phyloP scores from a whole-genome alignment of 1,140 invertebrate species.

The Megalonaias nervosa region DNA sequence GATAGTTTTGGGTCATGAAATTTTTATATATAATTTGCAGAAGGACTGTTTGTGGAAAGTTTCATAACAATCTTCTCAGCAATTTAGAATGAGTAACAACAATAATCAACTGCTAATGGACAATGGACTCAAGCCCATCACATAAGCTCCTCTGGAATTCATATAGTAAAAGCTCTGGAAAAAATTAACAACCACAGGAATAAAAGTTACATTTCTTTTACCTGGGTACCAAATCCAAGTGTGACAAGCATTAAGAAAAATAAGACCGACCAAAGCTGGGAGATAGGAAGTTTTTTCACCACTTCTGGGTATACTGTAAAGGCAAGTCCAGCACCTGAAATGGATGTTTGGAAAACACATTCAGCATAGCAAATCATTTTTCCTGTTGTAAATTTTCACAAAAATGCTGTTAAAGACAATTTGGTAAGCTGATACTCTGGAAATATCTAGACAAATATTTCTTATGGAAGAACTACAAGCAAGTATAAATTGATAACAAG shows the following conservation, averaged over 20 bases:
- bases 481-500: no score
- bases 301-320: constrained; percentile 92
- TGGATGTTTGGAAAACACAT: background rate
- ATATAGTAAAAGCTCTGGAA: background rate
- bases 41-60: no score
- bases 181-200: background rate
- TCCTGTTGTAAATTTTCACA: no score
- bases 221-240: constrained; percentile 91
- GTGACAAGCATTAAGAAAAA: constrained; percentile 96
- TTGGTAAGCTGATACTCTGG: no score
- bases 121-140: background rate
- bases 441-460: no score
- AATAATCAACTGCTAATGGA: background rate
- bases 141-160: background rate
- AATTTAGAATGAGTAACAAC: background rate
- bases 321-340: constrained; percentile 84
- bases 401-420: no score
- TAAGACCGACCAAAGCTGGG: constrained; percentile 86
- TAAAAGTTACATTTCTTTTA: constrained; percentile 68
- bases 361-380: no score
- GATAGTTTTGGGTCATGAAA: no score
- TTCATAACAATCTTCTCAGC: background rate
- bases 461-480: no score
- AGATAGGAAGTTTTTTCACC: constrained; percentile 83
- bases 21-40: no score